Percentiles rank a stretch among this genome's conserved stretches.
Evolutionary conservation across 2,113 vertebrate genomes (phyloP).

Genomic region (Nansenia antarctica): DNA sequence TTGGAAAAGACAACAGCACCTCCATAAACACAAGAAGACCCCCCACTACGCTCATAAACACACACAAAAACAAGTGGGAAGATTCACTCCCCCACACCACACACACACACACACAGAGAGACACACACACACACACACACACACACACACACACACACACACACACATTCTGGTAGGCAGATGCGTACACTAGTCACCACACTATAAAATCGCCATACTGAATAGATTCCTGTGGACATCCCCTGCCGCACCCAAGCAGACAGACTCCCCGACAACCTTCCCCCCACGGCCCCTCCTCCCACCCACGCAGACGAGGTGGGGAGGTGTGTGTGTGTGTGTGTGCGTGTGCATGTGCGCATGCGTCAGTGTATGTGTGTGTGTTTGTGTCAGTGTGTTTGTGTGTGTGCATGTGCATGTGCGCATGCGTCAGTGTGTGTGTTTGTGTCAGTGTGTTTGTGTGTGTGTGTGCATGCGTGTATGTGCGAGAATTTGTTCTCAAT

Average conservation of each 20-base stretch:
- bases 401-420: too few relatives aligned
- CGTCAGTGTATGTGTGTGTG: too few relatives aligned
- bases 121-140: conserved; percentile 44
- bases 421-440: too few relatives aligned
- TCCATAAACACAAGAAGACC: not conserved
- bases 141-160: conserved; percentile 24
- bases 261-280: conserved; percentile 33
- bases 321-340: too few relatives aligned
- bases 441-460: too few relatives aligned
- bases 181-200: conserved; percentile 47
- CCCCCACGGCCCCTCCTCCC: conserved; percentile 23
- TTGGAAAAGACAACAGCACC: not conserved
- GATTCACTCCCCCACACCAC: conserved; percentile 56
- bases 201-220: conserved; percentile 44
- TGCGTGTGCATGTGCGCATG: too few relatives aligned
- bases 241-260: conserved; percentile 48
- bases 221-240: conserved; percentile 49
- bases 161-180: conserved; percentile 30
- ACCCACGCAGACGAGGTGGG: not conserved
- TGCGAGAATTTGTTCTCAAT: too few relatives aligned
- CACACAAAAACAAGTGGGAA: conserved; percentile 2
- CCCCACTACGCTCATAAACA: not conserved
- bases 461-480: too few relatives aligned
- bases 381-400: too few relatives aligned
- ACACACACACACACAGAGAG: conserved; percentile 17